Conservation (phyloP, 2,113 vertebrate genomes). For the Lepidothrix coronata region DNA sequence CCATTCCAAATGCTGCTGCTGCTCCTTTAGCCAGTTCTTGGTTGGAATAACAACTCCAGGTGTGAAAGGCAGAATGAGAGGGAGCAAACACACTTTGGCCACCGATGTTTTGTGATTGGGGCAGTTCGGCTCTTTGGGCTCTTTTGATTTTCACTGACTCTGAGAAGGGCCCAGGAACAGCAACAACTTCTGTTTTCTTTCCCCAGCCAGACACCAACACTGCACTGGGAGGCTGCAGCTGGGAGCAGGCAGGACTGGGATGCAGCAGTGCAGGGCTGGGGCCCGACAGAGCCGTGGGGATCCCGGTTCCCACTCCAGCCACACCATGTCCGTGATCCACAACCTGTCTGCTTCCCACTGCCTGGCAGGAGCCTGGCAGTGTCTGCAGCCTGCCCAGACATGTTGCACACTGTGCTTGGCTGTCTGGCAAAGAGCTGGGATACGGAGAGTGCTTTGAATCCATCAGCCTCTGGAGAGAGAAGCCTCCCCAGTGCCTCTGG, state of each 20-base stretch:
- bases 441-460: background rate
- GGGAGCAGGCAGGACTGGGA: background rate
- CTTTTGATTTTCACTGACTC: background rate
- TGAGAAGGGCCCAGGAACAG: background rate
- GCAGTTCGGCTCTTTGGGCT: background rate
- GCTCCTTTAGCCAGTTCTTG: background rate
- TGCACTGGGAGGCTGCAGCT: background rate
- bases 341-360: background rate
- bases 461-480: background rate
- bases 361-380: background rate
- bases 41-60: background rate
- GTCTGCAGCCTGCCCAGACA: conserved; percentile 33
- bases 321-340: background rate
- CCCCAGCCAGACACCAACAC: background rate
- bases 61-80: background rate
- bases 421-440: background rate
- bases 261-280: background rate
- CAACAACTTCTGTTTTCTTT: background rate
- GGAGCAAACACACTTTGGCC: background rate
- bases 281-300: rapidly evolving
- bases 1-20: background rate
- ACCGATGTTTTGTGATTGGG: background rate
- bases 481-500: background rate
- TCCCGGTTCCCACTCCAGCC: background rate
- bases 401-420: background rate